These are phyloP conservation scores for Actinemys pallida DNA, from an alignment of 2,113 vertebrate species.

Conservation along the genomic window DNA sequence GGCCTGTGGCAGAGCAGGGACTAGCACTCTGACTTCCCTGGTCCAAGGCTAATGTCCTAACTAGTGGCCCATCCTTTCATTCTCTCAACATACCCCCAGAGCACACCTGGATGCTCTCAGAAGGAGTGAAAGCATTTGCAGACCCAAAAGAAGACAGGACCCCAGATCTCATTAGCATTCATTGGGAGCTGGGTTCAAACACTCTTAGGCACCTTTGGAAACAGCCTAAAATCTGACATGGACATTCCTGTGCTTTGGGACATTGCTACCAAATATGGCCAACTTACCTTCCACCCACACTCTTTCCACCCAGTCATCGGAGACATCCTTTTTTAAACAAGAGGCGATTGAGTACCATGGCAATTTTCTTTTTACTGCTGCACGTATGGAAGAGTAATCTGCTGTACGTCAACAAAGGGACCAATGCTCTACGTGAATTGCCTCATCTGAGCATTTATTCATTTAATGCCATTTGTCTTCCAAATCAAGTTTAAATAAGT, in stretches of 20 bases:
- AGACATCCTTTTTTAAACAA: not conserved
- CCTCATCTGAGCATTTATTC: not conserved
- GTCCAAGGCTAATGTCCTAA: not conserved
- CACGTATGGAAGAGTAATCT: not conserved
- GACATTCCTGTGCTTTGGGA: not conserved
- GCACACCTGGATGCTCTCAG: accelerated
- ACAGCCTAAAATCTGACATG: not conserved
- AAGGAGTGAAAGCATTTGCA: not conserved
- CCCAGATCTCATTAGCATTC: accelerated
- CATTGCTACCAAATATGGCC: not conserved
- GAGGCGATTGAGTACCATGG: not conserved
- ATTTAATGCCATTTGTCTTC: slow-evolving; percentile 7
- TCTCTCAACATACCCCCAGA: not conserved
- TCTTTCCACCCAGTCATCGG: not conserved
- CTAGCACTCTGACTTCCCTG: not conserved
- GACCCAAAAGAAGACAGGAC: not conserved
- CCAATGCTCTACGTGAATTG: not conserved
- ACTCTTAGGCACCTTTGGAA: not conserved
- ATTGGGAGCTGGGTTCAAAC: not conserved
- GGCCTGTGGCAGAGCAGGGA: not conserved
- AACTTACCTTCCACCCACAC: not conserved
- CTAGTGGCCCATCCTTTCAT: not conserved
- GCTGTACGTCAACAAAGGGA: not conserved
- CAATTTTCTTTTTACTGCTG: not conserved
- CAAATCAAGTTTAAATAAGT: slow-evolving; percentile 16